Conservation (phyloP, 2,888 invertebrate species). For the Anticlea derivata region DNA sequence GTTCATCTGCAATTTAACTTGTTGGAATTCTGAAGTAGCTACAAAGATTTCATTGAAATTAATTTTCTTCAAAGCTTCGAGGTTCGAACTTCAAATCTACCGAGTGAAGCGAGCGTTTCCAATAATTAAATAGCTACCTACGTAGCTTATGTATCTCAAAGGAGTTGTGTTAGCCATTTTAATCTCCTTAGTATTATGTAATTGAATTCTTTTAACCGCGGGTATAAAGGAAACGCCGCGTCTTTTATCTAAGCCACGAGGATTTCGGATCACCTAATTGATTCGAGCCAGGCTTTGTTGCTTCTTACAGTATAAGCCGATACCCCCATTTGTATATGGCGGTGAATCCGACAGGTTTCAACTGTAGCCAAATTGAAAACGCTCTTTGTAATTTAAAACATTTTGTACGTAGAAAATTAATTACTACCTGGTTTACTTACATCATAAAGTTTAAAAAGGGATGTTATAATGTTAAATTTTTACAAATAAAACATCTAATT, state of each 20-base stretch:
- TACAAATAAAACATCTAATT: not conserved
- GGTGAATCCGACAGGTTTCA: conserved; percentile 10
- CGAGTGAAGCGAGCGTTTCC: conserved; percentile 46
- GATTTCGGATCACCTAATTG: conserved; percentile 71
- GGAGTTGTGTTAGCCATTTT: conserved; percentile 75
- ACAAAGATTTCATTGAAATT: conserved; percentile 26
- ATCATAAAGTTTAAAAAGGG: not conserved
- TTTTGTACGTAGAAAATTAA: not conserved
- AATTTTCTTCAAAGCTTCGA: conserved; percentile 24
- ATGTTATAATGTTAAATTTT: not conserved
- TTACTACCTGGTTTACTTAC: not conserved
- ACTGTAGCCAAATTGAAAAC: conserved; percentile 15
- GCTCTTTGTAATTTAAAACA: conserved; percentile 7
- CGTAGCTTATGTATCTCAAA: conserved; percentile 69
- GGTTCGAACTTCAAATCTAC: conserved; percentile 52
- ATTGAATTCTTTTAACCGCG: conserved; percentile 79
- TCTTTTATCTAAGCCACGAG: conserved; percentile 69
- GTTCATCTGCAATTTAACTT: not conserved
- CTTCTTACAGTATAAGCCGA: conserved; percentile 47
- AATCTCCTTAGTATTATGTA: conserved; percentile 77
- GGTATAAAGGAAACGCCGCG: conserved; percentile 71
- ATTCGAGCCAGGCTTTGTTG: conserved; percentile 63
- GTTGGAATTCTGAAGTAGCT: conserved; percentile 4
- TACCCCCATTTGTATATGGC: conserved; percentile 24
- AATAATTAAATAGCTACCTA: conserved; percentile 70